Evolutionary conservation across 2,797 vertebrate species (phyloP).

Genomic region (Hipposideros larvatus): DNA sequence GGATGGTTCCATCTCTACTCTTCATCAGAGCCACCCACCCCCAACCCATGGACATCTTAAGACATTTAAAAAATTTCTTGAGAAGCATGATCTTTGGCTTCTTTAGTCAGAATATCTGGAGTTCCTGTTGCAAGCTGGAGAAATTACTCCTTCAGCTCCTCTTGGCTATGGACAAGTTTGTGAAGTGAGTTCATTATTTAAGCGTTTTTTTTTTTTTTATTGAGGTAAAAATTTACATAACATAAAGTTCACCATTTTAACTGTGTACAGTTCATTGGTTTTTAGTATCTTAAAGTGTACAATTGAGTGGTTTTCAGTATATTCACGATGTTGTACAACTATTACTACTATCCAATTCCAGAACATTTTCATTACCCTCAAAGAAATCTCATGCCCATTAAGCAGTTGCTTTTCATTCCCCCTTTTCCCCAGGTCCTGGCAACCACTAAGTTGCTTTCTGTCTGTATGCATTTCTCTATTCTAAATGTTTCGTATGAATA

Average conservation of each 20-base stretch:
- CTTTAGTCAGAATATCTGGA: not conserved
- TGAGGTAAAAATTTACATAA: constrained; percentile 25
- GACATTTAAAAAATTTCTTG: not conserved
- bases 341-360: not conserved
- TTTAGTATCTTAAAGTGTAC: constrained; percentile 6
- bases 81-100: not conserved
- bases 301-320: not conserved
- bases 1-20: not conserved
- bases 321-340: not conserved
- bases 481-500: not conserved
- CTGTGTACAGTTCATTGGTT: not conserved
- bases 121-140: not conserved
- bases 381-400: not conserved
- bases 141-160: not conserved
- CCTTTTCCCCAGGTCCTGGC: not conserved
- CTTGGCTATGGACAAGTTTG: not conserved
- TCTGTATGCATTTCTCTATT: not conserved
- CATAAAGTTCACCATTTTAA: not conserved
- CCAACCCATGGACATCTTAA: not conserved
- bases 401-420: not conserved
- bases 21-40: not conserved
- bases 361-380: not conserved
- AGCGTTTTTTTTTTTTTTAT: not conserved
- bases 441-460: not conserved
- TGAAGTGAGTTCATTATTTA: constrained; percentile 28